Evolutionary conservation across 1,140 invertebrate species (phyloP).

Genomic region (Dryas iulia): DNA sequence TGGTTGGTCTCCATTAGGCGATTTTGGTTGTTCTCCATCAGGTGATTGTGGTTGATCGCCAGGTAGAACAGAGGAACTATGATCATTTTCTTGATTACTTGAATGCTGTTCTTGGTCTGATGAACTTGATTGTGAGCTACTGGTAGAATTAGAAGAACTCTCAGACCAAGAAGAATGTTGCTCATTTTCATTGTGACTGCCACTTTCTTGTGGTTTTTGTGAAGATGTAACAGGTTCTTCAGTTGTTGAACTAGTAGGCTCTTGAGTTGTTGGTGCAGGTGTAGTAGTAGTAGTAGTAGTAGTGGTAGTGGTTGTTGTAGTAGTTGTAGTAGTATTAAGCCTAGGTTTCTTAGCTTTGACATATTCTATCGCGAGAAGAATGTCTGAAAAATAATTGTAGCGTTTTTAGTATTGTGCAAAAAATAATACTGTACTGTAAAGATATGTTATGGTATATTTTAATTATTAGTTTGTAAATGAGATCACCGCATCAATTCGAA

Average conservation of each 20-base stretch:
- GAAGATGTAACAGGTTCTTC: not conserved
- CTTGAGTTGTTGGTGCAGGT: not conserved
- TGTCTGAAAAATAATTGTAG: slow-evolving; percentile 33
- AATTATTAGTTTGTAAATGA: no score
- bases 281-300: slow-evolving; percentile 15
- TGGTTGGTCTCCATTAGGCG: no score
- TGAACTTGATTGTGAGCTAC: no score
- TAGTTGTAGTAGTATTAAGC: not conserved
- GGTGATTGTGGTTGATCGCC: not conserved
- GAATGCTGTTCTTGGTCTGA: no score
- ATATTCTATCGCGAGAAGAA: slow-evolving; percentile 36
- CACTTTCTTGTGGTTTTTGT: not conserved
- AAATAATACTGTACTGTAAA: not conserved
- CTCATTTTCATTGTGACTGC: not conserved
- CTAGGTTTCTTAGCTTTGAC: slow-evolving; percentile 35
- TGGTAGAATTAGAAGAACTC: no score
- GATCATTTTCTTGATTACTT: no score
- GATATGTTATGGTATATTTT: not conserved
- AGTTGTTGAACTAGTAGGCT: not conserved
- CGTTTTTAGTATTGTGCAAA: no score
- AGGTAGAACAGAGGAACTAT: no score
- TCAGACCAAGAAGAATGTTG: no score
- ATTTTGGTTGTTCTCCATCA: not conserved
- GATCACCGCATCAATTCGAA: no score
- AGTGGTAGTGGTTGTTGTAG: slow-evolving; percentile 3